Conservation (phyloP, 2,888 invertebrate species). For the Pharmacophagus antenor region DNA sequence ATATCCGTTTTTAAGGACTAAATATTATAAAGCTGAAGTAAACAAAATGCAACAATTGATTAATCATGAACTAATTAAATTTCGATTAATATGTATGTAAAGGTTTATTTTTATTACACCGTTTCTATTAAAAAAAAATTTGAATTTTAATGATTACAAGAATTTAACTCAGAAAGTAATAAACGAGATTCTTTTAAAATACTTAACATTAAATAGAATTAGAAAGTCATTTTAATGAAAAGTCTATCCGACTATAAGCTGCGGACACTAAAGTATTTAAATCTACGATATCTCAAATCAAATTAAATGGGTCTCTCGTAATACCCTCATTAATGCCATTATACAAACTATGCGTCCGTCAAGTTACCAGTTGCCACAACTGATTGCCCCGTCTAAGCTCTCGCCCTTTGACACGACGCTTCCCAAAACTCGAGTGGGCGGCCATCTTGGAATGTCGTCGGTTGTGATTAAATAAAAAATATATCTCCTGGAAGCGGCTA, state of each 20-base stretch:
- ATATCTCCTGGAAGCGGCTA: constrained; percentile 25
- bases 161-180: background rate
- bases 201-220: background rate
- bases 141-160: background rate
- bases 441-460: constrained; percentile 25
- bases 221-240: constrained; percentile 1
- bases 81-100: background rate
- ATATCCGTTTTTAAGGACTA: too few relatives aligned
- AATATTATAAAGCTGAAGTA: background rate
- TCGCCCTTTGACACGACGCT: constrained; percentile 46
- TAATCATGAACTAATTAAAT: background rate
- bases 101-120: background rate
- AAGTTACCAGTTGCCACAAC: constrained; percentile 22
- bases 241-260: background rate
- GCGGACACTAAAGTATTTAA: background rate
- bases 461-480: constrained; percentile 26
- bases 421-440: constrained; percentile 35
- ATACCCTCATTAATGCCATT: constrained; percentile 10
- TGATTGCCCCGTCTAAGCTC: constrained; percentile 37
- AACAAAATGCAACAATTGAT: background rate
- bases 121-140: background rate
- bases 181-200: background rate
- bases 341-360: constrained; percentile 18
- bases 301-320: constrained; percentile 16
- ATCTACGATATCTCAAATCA: constrained; percentile 9